Evolutionary conservation across 2,113 vertebrate species (phyloP).

Genomic region (Anarrhichthys ocellatus): DNA sequence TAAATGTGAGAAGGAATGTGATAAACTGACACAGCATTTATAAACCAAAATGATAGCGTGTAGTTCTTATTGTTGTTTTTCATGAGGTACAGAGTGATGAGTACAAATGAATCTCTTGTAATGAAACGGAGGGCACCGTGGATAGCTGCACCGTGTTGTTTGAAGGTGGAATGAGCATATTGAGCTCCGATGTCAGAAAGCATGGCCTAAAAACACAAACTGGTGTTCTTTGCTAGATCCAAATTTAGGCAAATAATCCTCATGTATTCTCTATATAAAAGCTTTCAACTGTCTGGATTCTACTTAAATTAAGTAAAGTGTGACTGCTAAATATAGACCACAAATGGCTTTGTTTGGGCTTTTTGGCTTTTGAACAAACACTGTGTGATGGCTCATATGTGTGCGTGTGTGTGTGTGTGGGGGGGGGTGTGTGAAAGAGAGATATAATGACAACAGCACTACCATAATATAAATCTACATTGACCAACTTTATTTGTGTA

Average conservation of each 20-base stretch:
- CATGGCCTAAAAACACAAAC: not conserved
- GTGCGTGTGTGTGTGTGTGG: no score
- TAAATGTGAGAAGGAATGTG: not conserved
- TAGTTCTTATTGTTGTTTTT: not conserved
- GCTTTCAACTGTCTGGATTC: not conserved
- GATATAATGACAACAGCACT: not conserved
- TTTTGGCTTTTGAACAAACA: not conserved
- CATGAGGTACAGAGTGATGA: not conserved
- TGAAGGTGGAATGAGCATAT: not conserved
- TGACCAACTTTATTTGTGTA: constrained; percentile 69
- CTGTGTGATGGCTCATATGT: not conserved
- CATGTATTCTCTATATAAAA: not conserved
- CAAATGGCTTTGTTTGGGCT: not conserved
- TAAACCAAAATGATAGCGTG: not conserved
- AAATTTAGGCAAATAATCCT: not conserved
- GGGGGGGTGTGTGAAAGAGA: no score
- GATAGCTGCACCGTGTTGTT: not conserved
- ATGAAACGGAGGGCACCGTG: not conserved
- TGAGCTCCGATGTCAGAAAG: not conserved
- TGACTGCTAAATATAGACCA: not conserved
- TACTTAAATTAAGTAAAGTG: not conserved
- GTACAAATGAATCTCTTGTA: not conserved
- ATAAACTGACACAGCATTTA: not conserved
- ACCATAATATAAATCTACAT: constrained; percentile 41
- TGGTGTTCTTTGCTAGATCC: not conserved